Percentiles rank a stretch among this genome's conserved stretches.
Conservation (phyloP, 2,113 vertebrate genomes). For the Istiophorus platypterus region DNA sequence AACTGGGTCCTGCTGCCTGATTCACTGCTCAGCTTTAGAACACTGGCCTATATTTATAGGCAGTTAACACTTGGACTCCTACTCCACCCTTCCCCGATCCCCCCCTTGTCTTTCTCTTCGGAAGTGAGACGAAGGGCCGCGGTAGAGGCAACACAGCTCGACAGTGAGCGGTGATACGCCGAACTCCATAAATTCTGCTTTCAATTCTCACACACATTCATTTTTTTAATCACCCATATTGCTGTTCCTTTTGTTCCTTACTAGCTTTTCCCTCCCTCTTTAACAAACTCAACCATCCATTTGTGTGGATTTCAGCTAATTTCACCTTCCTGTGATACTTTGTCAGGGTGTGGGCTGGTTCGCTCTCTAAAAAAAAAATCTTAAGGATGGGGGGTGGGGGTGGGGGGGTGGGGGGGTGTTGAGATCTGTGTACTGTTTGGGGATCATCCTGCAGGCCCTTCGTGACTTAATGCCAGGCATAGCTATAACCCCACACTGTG, state of each 20-base stretch:
- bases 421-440: constrained; percentile 52
- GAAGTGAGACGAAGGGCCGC: constrained; percentile 46
- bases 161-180: background rate
- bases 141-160: constrained; percentile 5
- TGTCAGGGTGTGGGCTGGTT: background rate
- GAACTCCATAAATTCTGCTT: background rate
- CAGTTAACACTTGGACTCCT: constrained; percentile 86
- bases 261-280: no score
- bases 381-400: no score
- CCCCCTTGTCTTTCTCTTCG: constrained; percentile 63
- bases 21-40: constrained; percentile 94
- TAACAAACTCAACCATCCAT: background rate
- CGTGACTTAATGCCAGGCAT: constrained; percentile 72
- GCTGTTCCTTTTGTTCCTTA: background rate
- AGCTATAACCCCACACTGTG: constrained; percentile 62
- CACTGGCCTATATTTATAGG: constrained; percentile 92
- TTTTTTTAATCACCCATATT: background rate
- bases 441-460: constrained; percentile 62
- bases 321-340: background rate
- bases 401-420: no score
- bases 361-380: no score
- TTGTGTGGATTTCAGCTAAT: background rate
- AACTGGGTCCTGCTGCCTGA: constrained; percentile 84
- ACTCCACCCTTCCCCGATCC: constrained; percentile 43
- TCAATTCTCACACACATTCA: background rate